Evolutionary conservation across 2,888 invertebrate genomes (phyloP), one percentile per base, ranked within the genome.

Genomic region (Gisinianus flammeolus): DNA sequence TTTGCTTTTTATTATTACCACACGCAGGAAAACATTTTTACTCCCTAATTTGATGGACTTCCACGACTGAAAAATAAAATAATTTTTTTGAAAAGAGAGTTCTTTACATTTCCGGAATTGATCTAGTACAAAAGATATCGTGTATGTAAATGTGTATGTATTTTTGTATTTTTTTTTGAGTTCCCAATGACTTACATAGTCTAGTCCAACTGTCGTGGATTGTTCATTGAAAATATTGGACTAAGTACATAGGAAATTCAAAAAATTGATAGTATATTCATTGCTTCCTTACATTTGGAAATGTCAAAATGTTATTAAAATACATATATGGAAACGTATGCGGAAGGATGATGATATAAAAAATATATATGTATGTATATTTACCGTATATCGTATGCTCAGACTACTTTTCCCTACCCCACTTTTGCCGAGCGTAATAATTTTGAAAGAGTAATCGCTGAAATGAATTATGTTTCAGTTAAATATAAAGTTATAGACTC

Each of bases 381-480:
- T 26, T 28, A 72, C 72, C 33, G 72, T 72, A 33, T 72, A 72
- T 19, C 72, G 72, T 16, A 72, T 52, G 5, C 54, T 54, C 28
- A 72, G 12, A n/a, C 28, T 58, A 2, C 58, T 72, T 31, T 72
- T 72, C 30, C 72, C 72, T 12, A 72, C 72, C 3, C 72, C 72
- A 5, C 33, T 33, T 54, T 54, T 72, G 5, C 72, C 72, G 12
- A 72, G 19, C 0, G 72, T 72, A 0, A 72, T 72, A 19, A 72
- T 72, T 33, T 72, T 72, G 58, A 72, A 72, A 6, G 72, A 72
- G 22, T 58, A 72, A 22, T 72, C 72, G 24, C 72, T 72, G 31
- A n/a, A n/a, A 72, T 22, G n/a, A 44, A 22, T 6, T 35, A 31
- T 10, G n/a, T 22, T 4, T 30, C 66, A 24, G 4, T 22, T 24